Conservation (phyloP, 92 coral and sea anemone species). For the Phenganax marumi region DNA sequence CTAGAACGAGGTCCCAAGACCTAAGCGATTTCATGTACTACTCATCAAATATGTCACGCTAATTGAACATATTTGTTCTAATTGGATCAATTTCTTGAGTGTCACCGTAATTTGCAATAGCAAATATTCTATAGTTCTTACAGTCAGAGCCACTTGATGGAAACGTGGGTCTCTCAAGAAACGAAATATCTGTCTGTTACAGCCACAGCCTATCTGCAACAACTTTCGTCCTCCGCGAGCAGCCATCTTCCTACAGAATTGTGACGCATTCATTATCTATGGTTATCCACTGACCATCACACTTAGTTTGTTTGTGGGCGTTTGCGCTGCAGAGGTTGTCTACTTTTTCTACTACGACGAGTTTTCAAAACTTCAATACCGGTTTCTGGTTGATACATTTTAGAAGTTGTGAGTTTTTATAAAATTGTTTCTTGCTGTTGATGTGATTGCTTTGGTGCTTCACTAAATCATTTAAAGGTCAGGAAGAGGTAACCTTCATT, state of each 20-base stretch:
- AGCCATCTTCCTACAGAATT: slow-evolving; percentile 30
- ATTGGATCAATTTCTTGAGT: not conserved
- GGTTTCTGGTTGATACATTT: too few relatives aligned
- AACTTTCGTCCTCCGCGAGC: slow-evolving; percentile 6
- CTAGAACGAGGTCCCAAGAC: not conserved
- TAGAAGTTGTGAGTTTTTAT: too few relatives aligned
- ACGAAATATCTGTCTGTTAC: slow-evolving; percentile 9
- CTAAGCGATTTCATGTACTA: too few relatives aligned
- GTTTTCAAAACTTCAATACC: too few relatives aligned
- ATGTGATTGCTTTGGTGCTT: too few relatives aligned
- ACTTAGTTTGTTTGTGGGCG: not conserved
- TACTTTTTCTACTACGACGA: too few relatives aligned
- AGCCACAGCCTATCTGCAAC: slow-evolving; percentile 17
- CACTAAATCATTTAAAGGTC: too few relatives aligned
- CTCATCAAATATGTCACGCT: too few relatives aligned
- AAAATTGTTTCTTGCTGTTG: too few relatives aligned
- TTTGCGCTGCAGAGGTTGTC: too few relatives aligned
- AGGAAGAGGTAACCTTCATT: too few relatives aligned
- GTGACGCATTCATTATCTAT: slow-evolving; percentile 12
- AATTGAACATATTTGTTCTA: too few relatives aligned
- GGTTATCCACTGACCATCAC: slow-evolving; percentile 4
- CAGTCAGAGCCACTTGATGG: slow-evolving; percentile 1
- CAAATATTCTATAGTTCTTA: not conserved
- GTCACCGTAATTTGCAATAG: not conserved
- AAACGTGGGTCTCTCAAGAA: not conserved